Conservation (phyloP, 2,888 invertebrate genomes). For the Campaea margaritaria region DNA sequence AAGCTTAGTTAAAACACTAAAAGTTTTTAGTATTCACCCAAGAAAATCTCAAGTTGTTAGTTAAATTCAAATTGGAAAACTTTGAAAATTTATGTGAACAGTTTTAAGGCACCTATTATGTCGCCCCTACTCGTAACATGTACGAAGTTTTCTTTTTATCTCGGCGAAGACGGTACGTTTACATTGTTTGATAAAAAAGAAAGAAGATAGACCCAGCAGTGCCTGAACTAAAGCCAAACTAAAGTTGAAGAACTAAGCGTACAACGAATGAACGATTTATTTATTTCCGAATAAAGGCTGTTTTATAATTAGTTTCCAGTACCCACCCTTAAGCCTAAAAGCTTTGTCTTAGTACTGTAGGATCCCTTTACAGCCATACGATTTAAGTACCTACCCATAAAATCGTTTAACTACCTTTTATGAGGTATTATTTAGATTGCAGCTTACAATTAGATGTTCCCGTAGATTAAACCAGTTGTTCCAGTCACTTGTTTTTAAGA, state of each 20-base stretch:
- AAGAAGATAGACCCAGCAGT: background rate
- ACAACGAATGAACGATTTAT: no score
- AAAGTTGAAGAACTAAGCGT: no score
- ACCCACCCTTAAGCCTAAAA: no score
- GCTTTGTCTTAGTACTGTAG: no score
- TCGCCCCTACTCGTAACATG: constrained; percentile 64
- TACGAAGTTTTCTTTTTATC: constrained; percentile 34
- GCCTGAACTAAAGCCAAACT: no score
- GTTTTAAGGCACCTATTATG: constrained; percentile 76
- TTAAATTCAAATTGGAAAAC: constrained; percentile 83
- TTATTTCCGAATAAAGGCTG: no score
- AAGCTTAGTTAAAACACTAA: constrained; percentile 70
- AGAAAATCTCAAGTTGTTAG: constrained; percentile 79
- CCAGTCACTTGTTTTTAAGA: background rate
- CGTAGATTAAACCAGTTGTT: background rate
- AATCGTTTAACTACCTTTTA: no score
- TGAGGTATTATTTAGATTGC: no score
- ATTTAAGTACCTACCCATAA: no score
- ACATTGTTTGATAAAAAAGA: constrained; percentile 8
- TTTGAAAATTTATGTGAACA: constrained; percentile 78
- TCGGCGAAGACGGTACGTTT: background rate
- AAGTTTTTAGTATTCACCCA: constrained; percentile 70
- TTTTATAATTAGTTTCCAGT: no score
- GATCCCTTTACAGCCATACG: no score
- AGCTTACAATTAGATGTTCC: no score